Conservation (phyloP, 2,113 vertebrate species). For the Chaetodon trifascialis region DNA sequence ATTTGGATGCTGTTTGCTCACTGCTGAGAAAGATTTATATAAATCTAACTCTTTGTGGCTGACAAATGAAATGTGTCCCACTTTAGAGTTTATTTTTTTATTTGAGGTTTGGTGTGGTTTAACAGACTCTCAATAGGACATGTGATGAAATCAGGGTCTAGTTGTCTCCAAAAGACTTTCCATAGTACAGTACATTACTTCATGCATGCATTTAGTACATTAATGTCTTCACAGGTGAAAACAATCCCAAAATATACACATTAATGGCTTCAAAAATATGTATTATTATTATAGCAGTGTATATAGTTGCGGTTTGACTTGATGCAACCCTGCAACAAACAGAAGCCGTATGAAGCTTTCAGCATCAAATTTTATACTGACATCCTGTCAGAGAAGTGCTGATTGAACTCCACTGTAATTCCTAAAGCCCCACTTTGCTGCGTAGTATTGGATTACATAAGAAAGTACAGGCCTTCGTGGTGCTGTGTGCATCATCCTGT, state of each 20-base stretch:
- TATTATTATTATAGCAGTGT: too few relatives aligned
- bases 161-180: neutral
- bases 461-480: neutral
- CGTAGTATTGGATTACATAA: neutral
- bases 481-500: neutral
- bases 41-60: neutral
- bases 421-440: neutral
- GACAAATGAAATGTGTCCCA: neutral
- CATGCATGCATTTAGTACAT: neutral
- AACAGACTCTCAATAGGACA: neutral
- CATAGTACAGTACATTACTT: neutral
- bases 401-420: neutral
- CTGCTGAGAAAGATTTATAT: slow-evolving; percentile 8
- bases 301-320: neutral
- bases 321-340: neutral
- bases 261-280: slow-evolving; percentile 5
- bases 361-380: neutral
- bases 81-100: neutral
- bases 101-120: neutral
- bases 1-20: neutral
- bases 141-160: neutral
- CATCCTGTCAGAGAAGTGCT: neutral
- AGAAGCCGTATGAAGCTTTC: neutral
- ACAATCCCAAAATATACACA: neutral
- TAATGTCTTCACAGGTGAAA: neutral